A percentile compares a stretch with the other conserved stretches of the same genome.
Evolutionary conservation across 2,888 invertebrate genomes (phyloP).

Genomic region (Serripes groenlandicus): DNA sequence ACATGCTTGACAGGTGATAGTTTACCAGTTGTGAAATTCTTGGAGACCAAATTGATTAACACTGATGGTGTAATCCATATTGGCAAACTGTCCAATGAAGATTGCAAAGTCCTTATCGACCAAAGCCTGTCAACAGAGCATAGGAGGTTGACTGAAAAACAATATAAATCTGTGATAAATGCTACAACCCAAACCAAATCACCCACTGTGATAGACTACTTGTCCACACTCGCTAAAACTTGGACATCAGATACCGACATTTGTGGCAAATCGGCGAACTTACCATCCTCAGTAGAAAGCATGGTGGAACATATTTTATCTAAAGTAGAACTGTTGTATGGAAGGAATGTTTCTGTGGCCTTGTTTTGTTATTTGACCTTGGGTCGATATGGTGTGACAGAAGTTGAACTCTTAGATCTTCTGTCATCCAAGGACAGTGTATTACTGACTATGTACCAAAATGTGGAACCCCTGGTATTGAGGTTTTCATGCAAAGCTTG

Average conservation of each 20-base stretch:
- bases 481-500: conserved; percentile 63
- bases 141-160: conserved; percentile 54
- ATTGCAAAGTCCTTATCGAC: conserved; percentile 49
- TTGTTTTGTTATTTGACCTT: conserved; percentile 73
- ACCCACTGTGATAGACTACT: conserved; percentile 44
- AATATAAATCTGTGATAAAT: conserved; percentile 49
- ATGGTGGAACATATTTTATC: conserved; percentile 31
- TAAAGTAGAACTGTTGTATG: conserved; percentile 69
- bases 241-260: conserved; percentile 44
- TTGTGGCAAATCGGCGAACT: neutral
- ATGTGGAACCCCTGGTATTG: conserved; percentile 45
- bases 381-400: conserved; percentile 74
- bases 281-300: conserved; percentile 19
- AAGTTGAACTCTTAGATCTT: conserved; percentile 78
- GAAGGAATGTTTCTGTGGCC: conserved; percentile 58
- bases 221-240: conserved; percentile 33
- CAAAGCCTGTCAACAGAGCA: conserved; percentile 43
- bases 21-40: conserved; percentile 36
- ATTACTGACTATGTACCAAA: conserved; percentile 66
- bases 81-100: conserved; percentile 54
- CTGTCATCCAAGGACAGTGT: conserved; percentile 78
- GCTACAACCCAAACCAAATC: conserved; percentile 40
- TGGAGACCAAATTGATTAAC: conserved; percentile 58
- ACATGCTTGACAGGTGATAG: conserved; percentile 64
- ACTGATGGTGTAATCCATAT: conserved; percentile 58